Evolutionary conservation across 2,797 vertebrate genomes (phyloP), one percentile per base, ranked within the genome.

Genomic region (Echiichthys vipera): DNA sequence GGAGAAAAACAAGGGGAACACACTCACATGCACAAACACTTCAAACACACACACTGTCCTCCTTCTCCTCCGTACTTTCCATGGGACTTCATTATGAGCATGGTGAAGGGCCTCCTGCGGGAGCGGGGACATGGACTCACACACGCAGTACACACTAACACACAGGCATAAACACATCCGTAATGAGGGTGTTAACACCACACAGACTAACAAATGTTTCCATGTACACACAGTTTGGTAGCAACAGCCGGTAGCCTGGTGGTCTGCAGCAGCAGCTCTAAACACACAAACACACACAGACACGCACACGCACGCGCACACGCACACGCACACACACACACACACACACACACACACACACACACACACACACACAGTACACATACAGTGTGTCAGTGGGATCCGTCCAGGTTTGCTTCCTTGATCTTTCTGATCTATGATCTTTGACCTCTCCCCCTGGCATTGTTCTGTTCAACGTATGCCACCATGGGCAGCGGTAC

Each of bases 1-100:
- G 91, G 89, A 94, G 88, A 85, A 95, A 95, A 88, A 85, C 94
- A 93, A 90, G 89, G 85, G 13, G 11, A 85, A 74, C 49, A 68
- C 53, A 71, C 70, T 47, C 65, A 43, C 47, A 59, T 40, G 24
- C 56, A 43, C 69, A 54, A 24, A 63, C 32, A 43, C 2, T 61
- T 30, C 51, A 54, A 17, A 45, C 49, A 64, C 13, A 57, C 62
- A 58, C 59, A n/a, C 54, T 17, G 46, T 32, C 30, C 24, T 27
- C 46, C 34, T 22, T 22, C 32, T 24, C 36, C 24, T 56, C 53
- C 34, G 30, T 47, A 25, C 63, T 87, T 76, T 90, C 78, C 70
- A 46, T 89, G 94, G 95, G 93, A 87, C 88, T 79, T 91, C 89
- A 87, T 95, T 91, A 94, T 88, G 83, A 84, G 85, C 57, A 53